Evolutionary conservation across 2,888 invertebrate species (phyloP), one percentile per base, ranked within the genome.

Genomic region (Drosophila anomalata): DNA sequence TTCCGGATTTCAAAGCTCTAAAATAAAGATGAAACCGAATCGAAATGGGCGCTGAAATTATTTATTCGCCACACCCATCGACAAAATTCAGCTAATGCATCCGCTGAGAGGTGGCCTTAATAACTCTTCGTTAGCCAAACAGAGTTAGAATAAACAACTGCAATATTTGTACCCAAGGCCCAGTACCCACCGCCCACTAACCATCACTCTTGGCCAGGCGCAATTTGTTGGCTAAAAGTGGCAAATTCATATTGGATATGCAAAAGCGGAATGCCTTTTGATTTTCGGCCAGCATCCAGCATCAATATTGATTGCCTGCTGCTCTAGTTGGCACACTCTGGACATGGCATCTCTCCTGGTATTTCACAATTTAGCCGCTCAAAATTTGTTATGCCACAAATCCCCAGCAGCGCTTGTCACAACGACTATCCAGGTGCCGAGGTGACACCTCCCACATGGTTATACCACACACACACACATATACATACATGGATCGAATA

Each of bases 351-450:
- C 31, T 36, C 22, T 14, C 26, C 22, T 76, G 74, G 74, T 68
- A 73, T 76, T 81, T 85, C 54, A 68, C 71, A 71, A 60, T 70
- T 70, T 70, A 61, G 54, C 44, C 44, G 61, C 50, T 62, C 14
- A 70, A 55, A 71, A 71, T 70, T 60, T 71, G 71, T 61, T 71
- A 55, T 87, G 81, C 82, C 79, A 72, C 81, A 84, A 84, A 87
- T 87, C 84, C 84, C 82, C 81, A 78, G 71, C 54, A 78, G 82
- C 82, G 76, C 60, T 71, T 86, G 84, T 84, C 87, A 76, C 70
- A 82, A 67, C 69, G 72, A 67, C 20, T 22, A 39, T 44, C 26
- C 61, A 63, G 72, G 76, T 71, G 68, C 46, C 51, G 54, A 65
- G 63, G 81, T 63, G 70, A 53, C 70, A 65, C 65, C 65, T 52